Evolutionary conservation across 2,888 invertebrate species (phyloP).

Genomic region (Tiphia femorata): DNA sequence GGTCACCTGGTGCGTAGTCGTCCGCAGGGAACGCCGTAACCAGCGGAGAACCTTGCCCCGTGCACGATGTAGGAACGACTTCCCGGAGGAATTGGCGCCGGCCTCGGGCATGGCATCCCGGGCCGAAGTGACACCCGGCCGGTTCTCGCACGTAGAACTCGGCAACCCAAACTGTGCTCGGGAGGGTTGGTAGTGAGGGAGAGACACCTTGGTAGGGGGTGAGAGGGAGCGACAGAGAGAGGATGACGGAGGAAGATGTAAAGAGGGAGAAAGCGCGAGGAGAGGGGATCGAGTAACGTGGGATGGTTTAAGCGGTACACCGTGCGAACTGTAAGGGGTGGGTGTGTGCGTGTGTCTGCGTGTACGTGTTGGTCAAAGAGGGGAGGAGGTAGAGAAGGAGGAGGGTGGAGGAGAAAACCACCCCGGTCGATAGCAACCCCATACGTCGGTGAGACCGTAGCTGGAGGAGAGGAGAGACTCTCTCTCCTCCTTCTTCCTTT

Average conservation of each 20-base stretch:
- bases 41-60: conserved; percentile 68
- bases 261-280: conserved; percentile 14
- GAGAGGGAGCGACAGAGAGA: conserved; percentile 16
- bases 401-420: conserved; percentile 4
- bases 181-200: conserved; percentile 9
- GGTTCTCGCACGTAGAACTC: conserved; percentile 39
- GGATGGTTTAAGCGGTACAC: neutral
- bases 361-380: neutral
- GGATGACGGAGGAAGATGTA: conserved; percentile 2
- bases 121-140: conserved; percentile 59
- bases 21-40: conserved; percentile 63
- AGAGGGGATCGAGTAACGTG: neutral
- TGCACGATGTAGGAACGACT: conserved; percentile 69
- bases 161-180: conserved; percentile 28
- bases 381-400: conserved; percentile 19
- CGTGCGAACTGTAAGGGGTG: neutral
- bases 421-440: conserved; percentile 59
- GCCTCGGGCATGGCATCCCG: conserved; percentile 66
- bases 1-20: conserved; percentile 54
- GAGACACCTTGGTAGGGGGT: conserved; percentile 3
- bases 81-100: conserved; percentile 59
- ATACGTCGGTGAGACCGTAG: conserved; percentile 24
- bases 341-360: neutral
- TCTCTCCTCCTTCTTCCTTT: conserved; percentile 23
- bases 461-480: conserved; percentile 4